Evolutionary conservation across 2,113 vertebrate genomes (phyloP).

Genomic region (Cairina moschata): DNA sequence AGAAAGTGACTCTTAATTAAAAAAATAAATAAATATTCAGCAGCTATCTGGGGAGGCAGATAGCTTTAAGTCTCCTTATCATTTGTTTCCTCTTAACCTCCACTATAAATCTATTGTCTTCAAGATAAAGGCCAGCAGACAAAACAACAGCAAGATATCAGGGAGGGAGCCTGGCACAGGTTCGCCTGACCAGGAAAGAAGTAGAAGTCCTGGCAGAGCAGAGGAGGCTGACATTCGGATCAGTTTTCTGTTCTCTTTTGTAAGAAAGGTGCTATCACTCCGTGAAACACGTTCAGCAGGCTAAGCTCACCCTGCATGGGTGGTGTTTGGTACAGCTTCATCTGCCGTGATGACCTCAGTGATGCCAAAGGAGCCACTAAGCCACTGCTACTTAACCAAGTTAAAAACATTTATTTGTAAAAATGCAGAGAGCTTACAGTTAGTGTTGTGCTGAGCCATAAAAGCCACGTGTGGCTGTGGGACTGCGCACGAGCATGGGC

Average conservation of each 20-base stretch:
- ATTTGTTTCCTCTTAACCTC: background rate
- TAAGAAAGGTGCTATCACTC: background rate
- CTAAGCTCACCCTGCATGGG: background rate
- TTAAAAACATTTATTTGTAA: background rate
- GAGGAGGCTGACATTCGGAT: background rate
- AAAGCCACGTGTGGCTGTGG: rapidly evolving
- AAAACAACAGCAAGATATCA: background rate
- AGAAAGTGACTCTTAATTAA: background rate
- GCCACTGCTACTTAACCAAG: background rate
- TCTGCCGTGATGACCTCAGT: background rate
- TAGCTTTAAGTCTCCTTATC: background rate
- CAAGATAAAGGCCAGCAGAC: background rate
- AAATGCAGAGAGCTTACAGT: background rate
- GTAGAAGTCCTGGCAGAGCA: background rate
- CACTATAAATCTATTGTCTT: background rate
- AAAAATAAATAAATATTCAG: background rate
- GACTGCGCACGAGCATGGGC: background rate
- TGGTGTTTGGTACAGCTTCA: background rate
- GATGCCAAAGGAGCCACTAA: rapidly evolving
- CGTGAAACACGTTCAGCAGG: rapidly evolving
- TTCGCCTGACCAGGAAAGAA: background rate
- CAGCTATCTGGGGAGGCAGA: background rate
- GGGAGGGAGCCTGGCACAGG: rapidly evolving
- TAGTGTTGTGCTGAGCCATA: background rate
- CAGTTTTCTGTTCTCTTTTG: background rate